These are phyloP conservation scores for Pseudopodoces humilis DNA, from an alignment of 2,113 vertebrate species.

Conservation along the genomic window DNA sequence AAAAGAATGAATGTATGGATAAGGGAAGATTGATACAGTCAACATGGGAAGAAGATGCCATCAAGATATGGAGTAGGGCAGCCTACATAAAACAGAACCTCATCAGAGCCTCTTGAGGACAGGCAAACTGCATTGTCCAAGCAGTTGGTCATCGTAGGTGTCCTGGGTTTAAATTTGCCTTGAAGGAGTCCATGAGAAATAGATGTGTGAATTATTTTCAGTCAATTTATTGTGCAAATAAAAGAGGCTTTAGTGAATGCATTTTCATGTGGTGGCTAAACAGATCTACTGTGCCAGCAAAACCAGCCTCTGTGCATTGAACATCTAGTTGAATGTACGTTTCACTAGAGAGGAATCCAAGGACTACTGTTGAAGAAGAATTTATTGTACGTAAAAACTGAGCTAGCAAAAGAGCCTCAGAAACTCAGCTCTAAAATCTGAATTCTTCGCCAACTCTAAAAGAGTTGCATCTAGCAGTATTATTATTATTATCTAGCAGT, in stretches of 20 bases:
- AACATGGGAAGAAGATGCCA: neutral
- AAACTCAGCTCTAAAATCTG: neutral
- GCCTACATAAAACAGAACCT: neutral
- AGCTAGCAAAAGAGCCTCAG: neutral
- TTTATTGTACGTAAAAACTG: neutral
- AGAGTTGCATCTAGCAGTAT: neutral
- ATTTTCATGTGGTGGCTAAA: neutral
- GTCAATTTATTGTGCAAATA: neutral
- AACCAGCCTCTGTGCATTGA: rapidly evolving
- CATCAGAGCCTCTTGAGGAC: neutral
- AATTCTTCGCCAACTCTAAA: neutral
- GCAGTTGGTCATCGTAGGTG: rapidly evolving
- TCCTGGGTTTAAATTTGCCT: neutral
- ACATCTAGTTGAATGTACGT: neutral
- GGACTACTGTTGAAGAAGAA: neutral
- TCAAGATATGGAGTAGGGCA: neutral
- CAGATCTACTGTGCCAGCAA: neutral
- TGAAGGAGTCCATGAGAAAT: rapidly evolving
- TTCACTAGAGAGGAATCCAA: neutral
- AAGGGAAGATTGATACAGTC: neutral
- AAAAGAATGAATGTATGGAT: neutral
- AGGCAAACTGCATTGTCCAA: neutral
- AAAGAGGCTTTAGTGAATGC: neutral
- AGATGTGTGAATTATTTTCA: neutral
- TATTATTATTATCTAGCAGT: neutral